Conservation (phyloP, 1,140 invertebrate genomes). For the Neelides sp. region DNA sequence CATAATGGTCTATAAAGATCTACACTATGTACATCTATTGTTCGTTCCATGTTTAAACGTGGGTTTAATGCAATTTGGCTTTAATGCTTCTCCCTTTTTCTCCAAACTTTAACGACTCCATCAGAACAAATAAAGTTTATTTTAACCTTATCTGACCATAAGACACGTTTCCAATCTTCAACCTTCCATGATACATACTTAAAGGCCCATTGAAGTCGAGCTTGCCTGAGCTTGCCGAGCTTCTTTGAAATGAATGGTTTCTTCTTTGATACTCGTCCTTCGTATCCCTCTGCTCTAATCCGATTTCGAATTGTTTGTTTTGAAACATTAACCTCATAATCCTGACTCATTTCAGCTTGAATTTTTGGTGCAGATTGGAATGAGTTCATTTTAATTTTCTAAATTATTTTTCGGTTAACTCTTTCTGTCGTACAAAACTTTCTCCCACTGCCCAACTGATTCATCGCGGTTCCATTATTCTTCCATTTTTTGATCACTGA, state of each 20-base stretch:
- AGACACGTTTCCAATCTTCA: constrained; percentile 2
- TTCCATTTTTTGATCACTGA: background rate
- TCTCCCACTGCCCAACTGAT: background rate
- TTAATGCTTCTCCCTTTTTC: no score
- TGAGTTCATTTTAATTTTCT: background rate
- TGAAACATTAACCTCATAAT: background rate
- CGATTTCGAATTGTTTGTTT: background rate
- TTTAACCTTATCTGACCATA: background rate
- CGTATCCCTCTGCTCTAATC: background rate
- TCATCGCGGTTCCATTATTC: background rate
- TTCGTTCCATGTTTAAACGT: no score
- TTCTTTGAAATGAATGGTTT: background rate
- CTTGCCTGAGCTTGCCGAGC: background rate
- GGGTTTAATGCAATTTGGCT: no score
- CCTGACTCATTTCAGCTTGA: background rate
- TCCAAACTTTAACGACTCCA: constrained; percentile 3
- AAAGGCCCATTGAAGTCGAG: background rate
- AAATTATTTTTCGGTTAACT: background rate
- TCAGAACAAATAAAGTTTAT: background rate
- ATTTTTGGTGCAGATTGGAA: background rate
- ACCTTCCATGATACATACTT: background rate
- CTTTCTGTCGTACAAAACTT: background rate
- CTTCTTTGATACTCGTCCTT: background rate
- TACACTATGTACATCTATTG: no score
- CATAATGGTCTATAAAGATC: no score